phyloP scores from a whole-genome alignment of 2,797 vertebrate species.

The Rhinoraja longicauda region DNA sequence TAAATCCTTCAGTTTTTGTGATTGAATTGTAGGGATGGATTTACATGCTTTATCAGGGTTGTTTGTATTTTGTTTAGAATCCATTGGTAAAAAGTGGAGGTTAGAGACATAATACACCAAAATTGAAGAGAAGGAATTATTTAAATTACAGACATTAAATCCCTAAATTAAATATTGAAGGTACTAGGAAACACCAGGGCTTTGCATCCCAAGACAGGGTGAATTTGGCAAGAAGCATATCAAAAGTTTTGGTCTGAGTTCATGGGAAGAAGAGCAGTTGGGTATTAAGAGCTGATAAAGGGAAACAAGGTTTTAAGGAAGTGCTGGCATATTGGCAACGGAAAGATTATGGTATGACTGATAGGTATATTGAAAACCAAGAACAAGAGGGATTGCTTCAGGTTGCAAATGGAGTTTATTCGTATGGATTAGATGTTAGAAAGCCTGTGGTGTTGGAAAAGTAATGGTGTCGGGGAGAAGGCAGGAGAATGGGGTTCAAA shows the following conservation, averaged over 20 bases:
- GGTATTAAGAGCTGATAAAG: background rate
- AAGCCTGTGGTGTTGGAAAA: background rate
- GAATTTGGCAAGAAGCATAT: background rate
- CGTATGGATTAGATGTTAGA: background rate
- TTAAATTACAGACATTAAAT: background rate
- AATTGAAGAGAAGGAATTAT: background rate
- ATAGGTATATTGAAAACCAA: too few relatives aligned
- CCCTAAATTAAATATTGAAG: background rate
- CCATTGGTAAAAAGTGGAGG: background rate
- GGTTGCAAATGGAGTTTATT: background rate
- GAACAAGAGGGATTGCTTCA: background rate
- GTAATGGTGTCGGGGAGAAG: too few relatives aligned
- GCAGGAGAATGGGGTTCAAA: too few relatives aligned
- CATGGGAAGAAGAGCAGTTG: too few relatives aligned
- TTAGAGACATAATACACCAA: background rate
- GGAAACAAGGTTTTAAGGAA: background rate
- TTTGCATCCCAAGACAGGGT: background rate
- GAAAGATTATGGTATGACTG: background rate
- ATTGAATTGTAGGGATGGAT: background rate
- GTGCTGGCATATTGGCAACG: background rate
- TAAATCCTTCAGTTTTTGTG: background rate
- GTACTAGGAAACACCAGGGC: background rate
- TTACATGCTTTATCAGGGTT: too few relatives aligned
- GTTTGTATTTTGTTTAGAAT: background rate
- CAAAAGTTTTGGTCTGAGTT: background rate